Evolutionary conservation across 2,797 vertebrate species (phyloP), one percentile per base, ranked within the genome.

Genomic region (Remorina albescens): DNA sequence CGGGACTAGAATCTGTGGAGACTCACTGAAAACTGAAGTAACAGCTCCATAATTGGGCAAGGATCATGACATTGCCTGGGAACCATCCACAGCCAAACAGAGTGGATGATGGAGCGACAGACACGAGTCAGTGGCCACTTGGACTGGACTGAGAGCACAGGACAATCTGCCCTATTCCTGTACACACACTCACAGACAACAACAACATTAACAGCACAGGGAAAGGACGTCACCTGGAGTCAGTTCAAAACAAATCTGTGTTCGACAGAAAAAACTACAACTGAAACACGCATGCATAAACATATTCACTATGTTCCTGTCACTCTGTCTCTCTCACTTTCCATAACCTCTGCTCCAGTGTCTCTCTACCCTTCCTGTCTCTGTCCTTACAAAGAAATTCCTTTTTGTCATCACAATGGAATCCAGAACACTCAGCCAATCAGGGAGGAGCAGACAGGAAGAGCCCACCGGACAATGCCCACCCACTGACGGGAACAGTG

Each of bases 341-440:
- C 42, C 28, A 0, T 67, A 49, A 76, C 57, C 64, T 56, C 63
- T 63, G 12, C 50, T 67, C 65, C 1, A 56, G 54, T 26, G n/a
- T 30, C 41, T 30, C 67, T 23, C 19, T 5, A 39, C 44, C 30
- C 32, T 49, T 6, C 39, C 58, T 50, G 41, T 5, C 18, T 50
- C 16, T 82, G 85, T 84, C 30, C 82, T n/a, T n/a, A n/a, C n/a
- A n/a, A n/a, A n/a, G 39, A 61, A 71, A 70, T 75, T 36, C 12
- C 4, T 1, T 41, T 54, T 32, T 67, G 71, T 84, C 74, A 73
- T 58, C 60, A 16, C 2, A 5, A 58, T 76, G 74, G 77, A 78
- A 81, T 85, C 62, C 47, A 12, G 15, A 7, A 0, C 56, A 18
- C 15, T 30, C 16, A 55, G 37, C 61, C 53, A 66, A 70, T 50